Percentiles rank a stretch among this genome's conserved stretches.
Evolutionary conservation across 2,888 invertebrate genomes (phyloP).

Genomic region (Molorchus minor): DNA sequence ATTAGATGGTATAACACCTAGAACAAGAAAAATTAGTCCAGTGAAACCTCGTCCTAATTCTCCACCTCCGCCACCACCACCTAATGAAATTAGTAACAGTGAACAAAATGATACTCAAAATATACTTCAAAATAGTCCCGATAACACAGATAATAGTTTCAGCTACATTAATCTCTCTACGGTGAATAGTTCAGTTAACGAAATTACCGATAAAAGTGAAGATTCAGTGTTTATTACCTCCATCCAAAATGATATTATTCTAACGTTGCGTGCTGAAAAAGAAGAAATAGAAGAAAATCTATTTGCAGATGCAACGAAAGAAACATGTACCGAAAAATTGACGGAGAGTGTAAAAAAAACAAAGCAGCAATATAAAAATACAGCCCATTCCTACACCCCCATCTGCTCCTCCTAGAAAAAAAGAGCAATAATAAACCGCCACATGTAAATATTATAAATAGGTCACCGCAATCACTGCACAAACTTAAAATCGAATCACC

Average conservation of each 20-base stretch:
- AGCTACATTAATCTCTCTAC: no score
- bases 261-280: no score
- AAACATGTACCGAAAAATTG: constrained; percentile 30
- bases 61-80: constrained; percentile 65
- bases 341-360: constrained; percentile 30
- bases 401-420: constrained; percentile 59
- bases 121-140: no score
- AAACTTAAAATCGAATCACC: constrained; percentile 41
- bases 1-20: constrained; percentile 52
- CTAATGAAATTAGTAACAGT: not conserved
- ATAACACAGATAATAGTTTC: no score
- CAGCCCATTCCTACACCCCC: constrained; percentile 48
- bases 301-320: no score
- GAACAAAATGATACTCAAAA: not conserved
- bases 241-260: no score
- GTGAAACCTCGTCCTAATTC: constrained; percentile 59
- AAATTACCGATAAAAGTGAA: no score
- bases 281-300: no score
- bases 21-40: constrained; percentile 49
- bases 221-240: no score
- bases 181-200: no score
- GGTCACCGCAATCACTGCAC: constrained; percentile 33
- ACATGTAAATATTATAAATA: constrained; percentile 39
- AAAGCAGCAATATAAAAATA: no score
- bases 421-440: constrained; percentile 58